Percentiles rank a stretch among this genome's conserved stretches.
phyloP scores from a whole-genome alignment of 2,888 invertebrate genomes.

The Brachyptera putata region DNA sequence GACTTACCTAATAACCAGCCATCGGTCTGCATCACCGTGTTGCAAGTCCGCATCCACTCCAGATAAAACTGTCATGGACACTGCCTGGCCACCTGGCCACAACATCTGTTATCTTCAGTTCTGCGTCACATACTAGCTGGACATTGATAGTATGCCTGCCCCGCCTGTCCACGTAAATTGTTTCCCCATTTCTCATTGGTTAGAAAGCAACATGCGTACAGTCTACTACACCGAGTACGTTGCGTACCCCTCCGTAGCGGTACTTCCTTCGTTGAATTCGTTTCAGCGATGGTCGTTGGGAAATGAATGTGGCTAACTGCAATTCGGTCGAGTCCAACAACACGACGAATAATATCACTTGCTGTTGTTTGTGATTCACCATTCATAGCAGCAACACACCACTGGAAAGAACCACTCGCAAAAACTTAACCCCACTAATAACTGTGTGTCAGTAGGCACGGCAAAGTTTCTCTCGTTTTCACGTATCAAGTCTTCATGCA shows the following conservation, averaged over 20 bases:
- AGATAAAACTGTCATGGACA: constrained; percentile 6
- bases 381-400: not conserved
- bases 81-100: not conserved
- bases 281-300: constrained; percentile 1
- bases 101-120: constrained; percentile 1
- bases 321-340: not conserved
- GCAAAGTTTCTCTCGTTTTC: not conserved
- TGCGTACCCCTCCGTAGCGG: not conserved
- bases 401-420: not conserved
- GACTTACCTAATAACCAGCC: not conserved
- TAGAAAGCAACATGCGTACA: not conserved
- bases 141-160: not conserved
- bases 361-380: not conserved
- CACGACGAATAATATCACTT: constrained; percentile 2
- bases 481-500: not conserved
- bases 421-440: not conserved
- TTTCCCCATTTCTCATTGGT: not conserved
- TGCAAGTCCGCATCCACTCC: not conserved
- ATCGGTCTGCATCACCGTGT: not conserved
- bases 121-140: not conserved
- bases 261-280: not conserved
- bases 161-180: not conserved
- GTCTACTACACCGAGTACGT: not conserved
- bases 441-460: not conserved
- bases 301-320: not conserved